Percentiles rank a stretch among this genome's conserved stretches.
These are phyloP conservation scores for Tethea ocularis DNA, from an alignment of 2,888 invertebrate species.

Conservation along the genomic window DNA sequence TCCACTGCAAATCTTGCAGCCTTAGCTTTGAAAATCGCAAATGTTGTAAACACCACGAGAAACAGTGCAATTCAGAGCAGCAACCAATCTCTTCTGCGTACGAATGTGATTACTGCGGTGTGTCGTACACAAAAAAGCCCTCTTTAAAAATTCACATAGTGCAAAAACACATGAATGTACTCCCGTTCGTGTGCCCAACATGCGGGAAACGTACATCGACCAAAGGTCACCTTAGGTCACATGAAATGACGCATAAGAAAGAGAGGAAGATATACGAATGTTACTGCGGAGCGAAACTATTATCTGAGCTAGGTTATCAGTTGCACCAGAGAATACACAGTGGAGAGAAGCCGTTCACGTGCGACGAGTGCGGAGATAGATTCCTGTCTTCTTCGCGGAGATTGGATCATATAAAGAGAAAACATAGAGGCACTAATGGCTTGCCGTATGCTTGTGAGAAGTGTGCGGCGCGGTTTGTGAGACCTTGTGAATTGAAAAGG, in stretches of 20 bases:
- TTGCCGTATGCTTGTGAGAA: constrained; percentile 60
- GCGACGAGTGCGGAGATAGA: constrained; percentile 60
- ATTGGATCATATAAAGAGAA: constrained; percentile 67
- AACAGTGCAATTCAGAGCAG: constrained; percentile 38
- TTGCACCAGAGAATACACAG: constrained; percentile 68
- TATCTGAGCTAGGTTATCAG: constrained; percentile 57
- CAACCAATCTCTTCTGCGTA: constrained; percentile 27
- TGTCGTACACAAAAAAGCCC: constrained; percentile 61
- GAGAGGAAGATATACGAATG: constrained; percentile 57
- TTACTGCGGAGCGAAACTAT: constrained; percentile 62
- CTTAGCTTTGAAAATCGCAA: constrained; percentile 60
- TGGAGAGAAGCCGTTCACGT: constrained; percentile 66
- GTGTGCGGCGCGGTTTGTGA: constrained; percentile 64
- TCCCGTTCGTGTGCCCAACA: constrained; percentile 59
- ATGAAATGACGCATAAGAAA: constrained; percentile 54
- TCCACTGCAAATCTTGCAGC: constrained; percentile 58
- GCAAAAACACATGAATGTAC: constrained; percentile 67
- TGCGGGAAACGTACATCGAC: constrained; percentile 72
- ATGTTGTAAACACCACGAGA: constrained; percentile 60
- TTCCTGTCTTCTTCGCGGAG: constrained; percentile 71
- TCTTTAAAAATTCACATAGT: constrained; percentile 66
- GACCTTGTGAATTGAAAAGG: constrained; percentile 69
- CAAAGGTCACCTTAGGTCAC: constrained; percentile 57
- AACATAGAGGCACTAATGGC: constrained; percentile 54
- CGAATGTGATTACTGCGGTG: constrained; percentile 64